Base-by-base conservation (phyloP, 2,797 vertebrate species). In the Kryptopterus vitreolus region DNA sequence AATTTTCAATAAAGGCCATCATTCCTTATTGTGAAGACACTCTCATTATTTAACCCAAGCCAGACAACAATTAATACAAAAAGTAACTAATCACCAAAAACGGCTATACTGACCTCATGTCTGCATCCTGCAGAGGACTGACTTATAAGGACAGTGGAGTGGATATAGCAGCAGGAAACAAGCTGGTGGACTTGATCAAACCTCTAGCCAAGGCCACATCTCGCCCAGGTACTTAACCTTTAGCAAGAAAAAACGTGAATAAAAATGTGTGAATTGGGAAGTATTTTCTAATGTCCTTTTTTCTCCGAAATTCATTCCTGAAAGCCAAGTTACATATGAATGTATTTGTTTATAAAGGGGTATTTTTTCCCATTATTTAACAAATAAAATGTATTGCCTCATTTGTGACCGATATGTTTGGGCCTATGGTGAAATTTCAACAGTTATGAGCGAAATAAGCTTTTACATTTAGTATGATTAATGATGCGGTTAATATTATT, bases 91-190 rank as follows among this genome's bases (percentile, higher is more conserved):
- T 24, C 33, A 26, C 57, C 52, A 77, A 62, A 4, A 48, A 50
- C n/a, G 13, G 10, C 15, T 50, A 20, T 6, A 62, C 8, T 82
- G 69, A 73, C 52, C 20, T 24, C 82, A 22, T 83, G 66, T 86
- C 74, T 76, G 38, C 86, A 63, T 87, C 76, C 78, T 81, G 66
- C 92, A 98, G 98, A 88, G 92, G 94, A 82, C 89, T 99, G 89
- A 98, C 96, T 46, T 99, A 99, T 76, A 98, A 96, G 89, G 96
- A 95, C 87, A 96, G 96, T 4, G 98, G 98, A 7, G 98, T 99
- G 88, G 95, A 99, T 91, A 96, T 99, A n/a, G 93, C 91, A n/a
- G 96, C 97, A n/a, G 98, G 97, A 29, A 98, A 98, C 91, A 89
- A 77, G 82, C 90, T 99, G 82, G 96, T 99, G 90, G 94, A 96